Evolutionary conservation across 2,797 vertebrate genomes (phyloP).

Genomic region (Trematomus bernacchii): DNA sequence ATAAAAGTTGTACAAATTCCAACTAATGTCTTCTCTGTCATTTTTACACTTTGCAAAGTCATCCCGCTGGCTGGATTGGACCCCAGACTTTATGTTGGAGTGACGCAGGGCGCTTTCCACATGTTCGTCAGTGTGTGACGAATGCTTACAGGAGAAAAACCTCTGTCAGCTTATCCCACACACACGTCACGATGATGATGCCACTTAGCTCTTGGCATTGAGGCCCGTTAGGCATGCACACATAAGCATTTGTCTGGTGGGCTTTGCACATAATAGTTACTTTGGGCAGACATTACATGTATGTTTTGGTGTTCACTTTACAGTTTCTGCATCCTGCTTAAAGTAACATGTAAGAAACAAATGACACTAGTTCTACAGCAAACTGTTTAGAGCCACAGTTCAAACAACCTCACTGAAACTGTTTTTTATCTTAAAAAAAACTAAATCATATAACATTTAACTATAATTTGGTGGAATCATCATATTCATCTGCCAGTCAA

Average conservation of each 20-base stretch:
- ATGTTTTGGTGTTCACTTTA: constrained; percentile 15
- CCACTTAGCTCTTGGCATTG: constrained; percentile 36
- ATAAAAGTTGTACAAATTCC: too few relatives aligned
- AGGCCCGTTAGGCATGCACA: constrained; percentile 36
- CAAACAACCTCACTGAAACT: neutral
- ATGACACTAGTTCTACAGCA: neutral
- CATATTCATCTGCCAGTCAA: neutral
- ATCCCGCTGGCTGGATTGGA: too few relatives aligned
- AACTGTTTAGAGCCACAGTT: constrained; percentile 1
- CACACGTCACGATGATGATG: constrained; percentile 45
- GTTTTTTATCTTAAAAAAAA: constrained; percentile 16
- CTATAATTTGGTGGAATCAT: constrained; percentile 14
- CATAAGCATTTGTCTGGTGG: constrained; percentile 59
- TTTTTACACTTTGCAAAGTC: too few relatives aligned
- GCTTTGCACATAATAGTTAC: constrained; percentile 42
- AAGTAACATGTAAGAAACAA: neutral
- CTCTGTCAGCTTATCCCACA: constrained; percentile 66
- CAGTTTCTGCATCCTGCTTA: neutral
- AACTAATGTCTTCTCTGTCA: too few relatives aligned
- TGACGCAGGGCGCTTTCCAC: constrained; percentile 43
- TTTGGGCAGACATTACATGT: constrained; percentile 10
- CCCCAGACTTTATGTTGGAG: neutral
- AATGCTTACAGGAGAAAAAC: constrained; percentile 51
- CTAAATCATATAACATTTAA: constrained; percentile 3
- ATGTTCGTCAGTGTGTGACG: constrained; percentile 46